A percentile compares a stretch with the other conserved stretches of the same genome.
phyloP scores from a whole-genome alignment of 1,140 invertebrate genomes.

The Lamellibrachia luymesi region DNA sequence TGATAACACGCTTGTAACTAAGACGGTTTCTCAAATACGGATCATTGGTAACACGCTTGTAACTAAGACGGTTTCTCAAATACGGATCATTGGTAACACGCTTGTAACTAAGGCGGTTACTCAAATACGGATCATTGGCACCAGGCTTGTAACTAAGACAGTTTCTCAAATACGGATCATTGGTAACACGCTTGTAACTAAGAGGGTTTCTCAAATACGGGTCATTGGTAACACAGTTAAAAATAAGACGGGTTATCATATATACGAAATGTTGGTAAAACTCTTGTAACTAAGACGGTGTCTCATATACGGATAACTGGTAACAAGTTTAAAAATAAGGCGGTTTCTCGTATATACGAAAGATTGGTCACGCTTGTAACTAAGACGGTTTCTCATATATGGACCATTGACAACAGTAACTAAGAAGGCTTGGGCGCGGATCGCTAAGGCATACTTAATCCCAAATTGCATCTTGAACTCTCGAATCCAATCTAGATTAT shows the following conservation, averaged over 20 bases:
- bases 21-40: neutral
- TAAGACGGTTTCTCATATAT: neutral
- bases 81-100: neutral
- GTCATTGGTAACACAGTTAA: no score
- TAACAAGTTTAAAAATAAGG: no score
- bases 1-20: neutral
- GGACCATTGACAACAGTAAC: neutral
- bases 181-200: no score
- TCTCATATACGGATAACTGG: no score
- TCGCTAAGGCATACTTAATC: neutral
- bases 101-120: neutral
- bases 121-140: neutral
- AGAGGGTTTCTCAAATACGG: no score
- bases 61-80: neutral
- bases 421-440: neutral
- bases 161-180: neutral
- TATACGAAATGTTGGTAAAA: no score
- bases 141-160: neutral
- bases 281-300: no score
- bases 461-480: neutral
- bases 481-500: neutral
- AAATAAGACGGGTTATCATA: no score
- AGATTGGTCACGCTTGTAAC: no score
- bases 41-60: neutral
- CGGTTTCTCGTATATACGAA: no score